Base-by-base conservation (phyloP, 2,888 invertebrate species). In the Corbicula japonica region DNA sequence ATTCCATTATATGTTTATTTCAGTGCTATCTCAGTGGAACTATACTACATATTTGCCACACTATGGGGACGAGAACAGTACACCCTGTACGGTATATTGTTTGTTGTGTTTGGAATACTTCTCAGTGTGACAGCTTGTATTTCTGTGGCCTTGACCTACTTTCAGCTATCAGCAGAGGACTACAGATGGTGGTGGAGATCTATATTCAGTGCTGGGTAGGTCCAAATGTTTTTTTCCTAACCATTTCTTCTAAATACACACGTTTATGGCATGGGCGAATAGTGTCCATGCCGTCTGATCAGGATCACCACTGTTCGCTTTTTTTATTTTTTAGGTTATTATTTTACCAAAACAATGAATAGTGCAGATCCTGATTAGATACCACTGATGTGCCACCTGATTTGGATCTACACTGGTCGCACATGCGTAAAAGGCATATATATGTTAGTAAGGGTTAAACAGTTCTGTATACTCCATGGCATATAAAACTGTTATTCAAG, bases 181-280 rank as follows among this genome's bases (percentile, higher is more conserved):
- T 94, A 94, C 87, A 89, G 94, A 44, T 95, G 95, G 95, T 95
- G 94, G 94, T 94, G 94, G 94, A 88, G 94, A 69, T 94, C 94
- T 52, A 92, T 94, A 58, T 93, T 94, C 86, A 94, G 93, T 88
- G 94, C 94, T 41, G 94, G 94, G 94, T 94, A 84, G 84, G 93
- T 87, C 1, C 10, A 26, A 50, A 28, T 12, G 0, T 38, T 5
- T n/a, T 62, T 23, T n/a, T n/a, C n/a, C n/a, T n/a, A n/a, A n/a
- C n/a, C n/a, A n/a, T n/a, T n/a, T n/a, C n/a, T n/a, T n/a, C n/a
- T n/a, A n/a, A n/a, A n/a, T n/a, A n/a, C n/a, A n/a, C n/a, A n/a
- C n/a, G n/a, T n/a, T n/a, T n/a, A n/a, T n/a, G n/a, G n/a, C n/a
- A n/a, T n/a, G n/a, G n/a, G n/a, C n/a, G n/a, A n/a, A n/a, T n/a